These are phyloP conservation scores for Brenthis daphne DNA, from an alignment of 2,888 invertebrate genomes.

Conservation along the genomic window DNA sequence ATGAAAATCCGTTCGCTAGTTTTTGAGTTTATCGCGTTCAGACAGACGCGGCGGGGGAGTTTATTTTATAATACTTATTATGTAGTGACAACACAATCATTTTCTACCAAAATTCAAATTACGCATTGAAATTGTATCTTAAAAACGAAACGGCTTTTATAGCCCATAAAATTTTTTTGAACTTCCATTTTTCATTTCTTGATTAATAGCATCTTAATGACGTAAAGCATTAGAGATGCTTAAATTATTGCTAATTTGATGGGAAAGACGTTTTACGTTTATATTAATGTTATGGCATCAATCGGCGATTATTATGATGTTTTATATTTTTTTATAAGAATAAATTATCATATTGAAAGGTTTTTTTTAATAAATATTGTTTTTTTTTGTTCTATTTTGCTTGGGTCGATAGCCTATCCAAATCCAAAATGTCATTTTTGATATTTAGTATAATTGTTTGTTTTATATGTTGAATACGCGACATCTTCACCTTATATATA, in stretches of 20 bases:
- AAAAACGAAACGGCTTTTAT: conserved; percentile 21
- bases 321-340: background rate
- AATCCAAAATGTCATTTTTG: no score
- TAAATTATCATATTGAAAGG: background rate
- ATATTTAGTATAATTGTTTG: no score
- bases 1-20: no score
- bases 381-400: no score
- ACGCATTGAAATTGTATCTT: conserved; percentile 9
- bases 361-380: background rate
- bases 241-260: conserved; percentile 70
- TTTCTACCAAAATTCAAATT: background rate
- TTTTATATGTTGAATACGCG: no score
- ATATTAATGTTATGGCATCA: conserved; percentile 20
- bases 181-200: conserved; percentile 54
- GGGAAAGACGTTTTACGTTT: conserved; percentile 36
- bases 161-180: conserved; percentile 28
- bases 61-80: no score
- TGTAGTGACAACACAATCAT: no score
- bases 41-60: no score
- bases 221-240: conserved; percentile 66
- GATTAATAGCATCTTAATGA: conserved; percentile 78
- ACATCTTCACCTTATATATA: no score
- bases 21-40: no score
- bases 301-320: conserved; percentile 11
- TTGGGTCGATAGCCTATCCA: no score